Evolutionary conservation across 2,888 invertebrate genomes (phyloP).

Genomic region (Chymomyza amoena): DNA sequence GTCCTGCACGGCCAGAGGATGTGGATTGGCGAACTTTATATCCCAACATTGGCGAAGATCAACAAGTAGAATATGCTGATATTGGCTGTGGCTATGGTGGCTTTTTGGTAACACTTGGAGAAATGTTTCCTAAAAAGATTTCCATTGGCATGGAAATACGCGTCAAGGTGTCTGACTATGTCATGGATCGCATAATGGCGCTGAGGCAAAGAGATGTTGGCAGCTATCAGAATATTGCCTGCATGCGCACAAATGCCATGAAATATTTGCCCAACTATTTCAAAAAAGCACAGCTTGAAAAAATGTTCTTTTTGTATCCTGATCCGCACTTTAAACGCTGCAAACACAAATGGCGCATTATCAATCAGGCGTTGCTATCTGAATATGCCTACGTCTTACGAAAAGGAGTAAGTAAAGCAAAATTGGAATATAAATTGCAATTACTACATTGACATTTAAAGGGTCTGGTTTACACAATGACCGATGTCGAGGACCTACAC

Average conservation of each 20-base stretch:
- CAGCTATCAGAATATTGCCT: slow-evolving; percentile 94
- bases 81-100: slow-evolving; percentile 99
- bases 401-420: slow-evolving; percentile 83
- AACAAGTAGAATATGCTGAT: slow-evolving; percentile 92
- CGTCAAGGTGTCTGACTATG: slow-evolving; percentile 99
- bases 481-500: slow-evolving; percentile 97
- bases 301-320: slow-evolving; percentile 99
- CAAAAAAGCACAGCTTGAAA: slow-evolving; percentile 93
- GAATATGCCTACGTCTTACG: slow-evolving; percentile 97
- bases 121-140: slow-evolving; percentile 92
- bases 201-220: slow-evolving; percentile 85
- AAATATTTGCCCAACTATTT: slow-evolving; percentile 99
- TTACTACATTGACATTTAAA: background rate
- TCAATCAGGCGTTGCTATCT: slow-evolving; percentile 93
- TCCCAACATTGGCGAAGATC: slow-evolving; percentile 80
- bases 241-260: slow-evolving; percentile 98
- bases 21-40: slow-evolving; percentile 93
- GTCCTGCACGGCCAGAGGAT: slow-evolving; percentile 88
- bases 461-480: slow-evolving; percentile 90
- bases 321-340: slow-evolving; percentile 99
- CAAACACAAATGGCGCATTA: slow-evolving; percentile 99
- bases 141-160: slow-evolving; percentile 98
- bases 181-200: slow-evolving; percentile 95
- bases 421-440: slow-evolving; percentile 5
- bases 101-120: slow-evolving; percentile 90